Conservation (phyloP, 1,140 invertebrate genomes). For the Globodera ellingtonae region DNA sequence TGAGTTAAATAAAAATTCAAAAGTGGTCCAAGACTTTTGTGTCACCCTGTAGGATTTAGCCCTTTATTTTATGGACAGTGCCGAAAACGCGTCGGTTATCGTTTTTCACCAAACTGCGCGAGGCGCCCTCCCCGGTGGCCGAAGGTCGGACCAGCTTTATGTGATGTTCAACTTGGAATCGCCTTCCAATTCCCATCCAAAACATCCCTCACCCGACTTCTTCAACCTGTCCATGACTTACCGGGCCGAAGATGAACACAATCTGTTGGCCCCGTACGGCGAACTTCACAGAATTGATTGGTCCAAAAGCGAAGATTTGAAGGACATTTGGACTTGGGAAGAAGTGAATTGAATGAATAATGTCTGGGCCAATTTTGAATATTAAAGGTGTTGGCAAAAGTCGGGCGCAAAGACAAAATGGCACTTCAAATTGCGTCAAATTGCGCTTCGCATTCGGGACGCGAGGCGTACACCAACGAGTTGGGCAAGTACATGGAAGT, state of each 20-base stretch:
- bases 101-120: slow-evolving; percentile 3
- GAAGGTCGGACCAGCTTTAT: slow-evolving; percentile 19
- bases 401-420: slow-evolving; percentile 23
- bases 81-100: slow-evolving; percentile 10
- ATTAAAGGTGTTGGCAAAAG: slow-evolving; percentile 10
- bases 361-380: neutral
- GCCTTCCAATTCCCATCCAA: neutral
- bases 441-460: slow-evolving; percentile 17
- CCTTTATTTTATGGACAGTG: neutral
- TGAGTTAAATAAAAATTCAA: too few species aligned
- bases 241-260: slow-evolving; percentile 15
- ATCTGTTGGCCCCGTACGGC: slow-evolving; percentile 30
- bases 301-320: neutral
- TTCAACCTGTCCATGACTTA: slow-evolving; percentile 41
- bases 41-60: too few species aligned
- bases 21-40: too few species aligned
- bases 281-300: slow-evolving; percentile 14
- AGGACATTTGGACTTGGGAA: slow-evolving; percentile 34
- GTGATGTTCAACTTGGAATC: slow-evolving; percentile 21
- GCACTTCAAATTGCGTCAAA: slow-evolving; percentile 26
- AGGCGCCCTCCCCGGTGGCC: neutral
- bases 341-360: slow-evolving; percentile 15
- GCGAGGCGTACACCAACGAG: slow-evolving; percentile 26
- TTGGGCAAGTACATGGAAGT: slow-evolving; percentile 18
- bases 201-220: neutral